Evolutionary conservation across 2,888 invertebrate species (phyloP).

Genomic region (Panzeria rudis): DNA sequence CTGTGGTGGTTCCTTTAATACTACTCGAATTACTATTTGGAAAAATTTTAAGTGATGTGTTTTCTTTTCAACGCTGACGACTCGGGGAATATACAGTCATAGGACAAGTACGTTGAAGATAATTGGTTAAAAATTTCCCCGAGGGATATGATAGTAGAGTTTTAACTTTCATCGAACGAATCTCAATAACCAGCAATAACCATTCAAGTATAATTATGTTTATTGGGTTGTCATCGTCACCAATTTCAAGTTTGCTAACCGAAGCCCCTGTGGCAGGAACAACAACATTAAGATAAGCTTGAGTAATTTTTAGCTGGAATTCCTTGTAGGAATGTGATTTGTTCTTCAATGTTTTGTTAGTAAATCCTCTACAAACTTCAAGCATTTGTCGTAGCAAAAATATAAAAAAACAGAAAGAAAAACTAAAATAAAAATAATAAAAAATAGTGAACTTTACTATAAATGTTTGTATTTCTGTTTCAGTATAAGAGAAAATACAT

Average conservation of each 20-base stretch:
- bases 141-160: too few species aligned
- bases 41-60: too few species aligned
- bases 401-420: neutral
- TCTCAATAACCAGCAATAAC: too few species aligned
- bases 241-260: constrained; percentile 57
- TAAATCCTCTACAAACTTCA: constrained; percentile 63
- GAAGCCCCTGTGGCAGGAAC: constrained; percentile 67
- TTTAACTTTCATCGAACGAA: too few species aligned
- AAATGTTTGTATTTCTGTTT: neutral
- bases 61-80: too few species aligned
- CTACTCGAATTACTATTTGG: too few species aligned
- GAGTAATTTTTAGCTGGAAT: constrained; percentile 72
- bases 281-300: constrained; percentile 71
- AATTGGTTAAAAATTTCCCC: too few species aligned
- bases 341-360: constrained; percentile 66
- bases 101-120: too few species aligned
- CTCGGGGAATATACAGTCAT: too few species aligned
- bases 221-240: constrained; percentile 31
- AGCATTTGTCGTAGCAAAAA: constrained; percentile 60
- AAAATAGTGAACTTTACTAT: constrained; percentile 6
- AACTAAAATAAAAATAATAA: neutral
- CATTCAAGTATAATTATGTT: too few species aligned
- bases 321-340: constrained; percentile 72
- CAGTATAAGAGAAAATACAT: neutral
- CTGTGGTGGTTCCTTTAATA: too few species aligned